These are phyloP conservation scores for Thripadectes ignobilis DNA, from an alignment of 2,797 vertebrate genomes.

Conservation along the genomic window DNA sequence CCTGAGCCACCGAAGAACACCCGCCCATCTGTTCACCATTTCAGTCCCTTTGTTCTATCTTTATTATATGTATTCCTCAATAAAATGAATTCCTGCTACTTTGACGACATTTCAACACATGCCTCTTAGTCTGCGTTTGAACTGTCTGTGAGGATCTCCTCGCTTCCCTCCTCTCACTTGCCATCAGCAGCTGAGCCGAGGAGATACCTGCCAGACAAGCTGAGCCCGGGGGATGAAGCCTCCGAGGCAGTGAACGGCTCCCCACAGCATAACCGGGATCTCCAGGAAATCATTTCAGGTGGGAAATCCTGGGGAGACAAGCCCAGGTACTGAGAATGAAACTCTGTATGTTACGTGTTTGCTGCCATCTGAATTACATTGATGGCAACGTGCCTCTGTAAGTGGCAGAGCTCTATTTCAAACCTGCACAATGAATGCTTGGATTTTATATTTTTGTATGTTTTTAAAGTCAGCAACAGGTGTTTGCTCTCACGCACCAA, in stretches of 20 bases:
- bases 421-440: not conserved
- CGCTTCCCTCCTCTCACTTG: not conserved
- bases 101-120: constrained; percentile 59
- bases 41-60: constrained; percentile 74
- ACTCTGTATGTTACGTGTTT: fast-evolving
- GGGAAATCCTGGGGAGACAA: not conserved
- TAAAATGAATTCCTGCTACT: constrained; percentile 57
- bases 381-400: not conserved
- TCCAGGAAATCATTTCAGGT: not conserved
- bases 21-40: constrained; percentile 77
- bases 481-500: not conserved
- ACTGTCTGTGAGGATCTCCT: constrained; percentile 49
- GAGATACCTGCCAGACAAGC: constrained; percentile 3
- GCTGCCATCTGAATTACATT: not conserved
- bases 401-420: not conserved
- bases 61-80: constrained; percentile 51
- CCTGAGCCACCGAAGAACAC: constrained; percentile 65
- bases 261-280: not conserved
- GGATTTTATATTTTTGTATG: not conserved
- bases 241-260: not conserved
- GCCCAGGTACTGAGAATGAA: not conserved
- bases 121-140: constrained; percentile 46
- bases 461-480: not conserved
- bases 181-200: not conserved
- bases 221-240: not conserved